phyloP scores from a whole-genome alignment of 2,113 vertebrate genomes.

The Okapia johnstoni region DNA sequence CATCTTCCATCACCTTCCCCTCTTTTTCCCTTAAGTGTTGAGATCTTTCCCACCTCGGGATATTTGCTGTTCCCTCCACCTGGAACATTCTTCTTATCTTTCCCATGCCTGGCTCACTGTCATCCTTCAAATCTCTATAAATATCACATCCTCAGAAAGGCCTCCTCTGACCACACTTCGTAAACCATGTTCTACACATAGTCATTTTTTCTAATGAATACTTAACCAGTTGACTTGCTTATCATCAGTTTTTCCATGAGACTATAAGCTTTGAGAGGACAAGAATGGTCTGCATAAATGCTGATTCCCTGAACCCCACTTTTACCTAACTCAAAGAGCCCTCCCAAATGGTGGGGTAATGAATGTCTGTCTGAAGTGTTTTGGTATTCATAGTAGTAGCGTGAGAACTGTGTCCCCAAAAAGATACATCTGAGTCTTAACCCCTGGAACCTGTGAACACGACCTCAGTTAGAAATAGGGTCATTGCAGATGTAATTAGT shows the following conservation, averaged over 20 bases:
- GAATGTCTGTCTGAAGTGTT: neutral
- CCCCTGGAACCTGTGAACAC: neutral
- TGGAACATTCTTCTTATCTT: neutral
- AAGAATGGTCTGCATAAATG: neutral
- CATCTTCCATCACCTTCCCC: neutral
- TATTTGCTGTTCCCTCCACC: neutral
- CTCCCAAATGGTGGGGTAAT: neutral
- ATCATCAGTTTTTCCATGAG: neutral
- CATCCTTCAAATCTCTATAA: neutral
- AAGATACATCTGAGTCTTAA: neutral
- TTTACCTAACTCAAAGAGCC: neutral
- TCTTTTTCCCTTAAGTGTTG: neutral
- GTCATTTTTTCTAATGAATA: neutral
- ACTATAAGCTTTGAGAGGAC: neutral
- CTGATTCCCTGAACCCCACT: neutral
- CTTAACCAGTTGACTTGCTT: neutral
- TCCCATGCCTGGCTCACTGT: neutral
- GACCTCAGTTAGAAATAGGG: neutral
- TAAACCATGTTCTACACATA: neutral
- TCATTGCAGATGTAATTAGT: neutral
- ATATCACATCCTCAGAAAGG: neutral
- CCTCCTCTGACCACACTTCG: neutral
- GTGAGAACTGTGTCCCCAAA: neutral
- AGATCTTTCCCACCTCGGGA: neutral
- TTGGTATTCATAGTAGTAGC: neutral